A percentile compares a stretch with the other conserved stretches of the same genome.
Conservation (phyloP, 1,140 invertebrate genomes). For the Gryon sp. region DNA sequence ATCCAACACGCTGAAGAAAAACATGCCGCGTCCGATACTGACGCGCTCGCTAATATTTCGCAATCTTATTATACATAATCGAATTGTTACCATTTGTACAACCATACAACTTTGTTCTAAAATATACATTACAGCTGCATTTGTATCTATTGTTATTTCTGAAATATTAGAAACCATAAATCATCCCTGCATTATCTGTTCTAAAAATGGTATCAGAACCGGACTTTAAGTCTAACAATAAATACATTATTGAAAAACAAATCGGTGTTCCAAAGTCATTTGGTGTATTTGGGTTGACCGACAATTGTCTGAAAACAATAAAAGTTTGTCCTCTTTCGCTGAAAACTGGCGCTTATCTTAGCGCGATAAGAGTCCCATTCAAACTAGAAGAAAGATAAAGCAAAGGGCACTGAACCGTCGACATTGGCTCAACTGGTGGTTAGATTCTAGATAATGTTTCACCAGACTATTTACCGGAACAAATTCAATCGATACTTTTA, state of each 20-base stretch:
- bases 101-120: no score
- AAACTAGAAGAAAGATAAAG: conserved; percentile 12
- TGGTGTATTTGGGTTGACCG: no score
- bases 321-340: background rate
- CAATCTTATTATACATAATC: conserved; percentile 51
- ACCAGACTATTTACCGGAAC: background rate
- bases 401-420: conserved; percentile 10
- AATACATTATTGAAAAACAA: no score
- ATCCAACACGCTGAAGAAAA: conserved; percentile 21
- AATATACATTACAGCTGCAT: no score
- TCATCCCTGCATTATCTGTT: no score
- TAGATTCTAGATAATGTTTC: background rate
- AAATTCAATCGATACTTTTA: no score
- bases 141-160: no score
- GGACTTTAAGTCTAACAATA: no score
- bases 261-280: no score
- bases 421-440: no score
- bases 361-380: conserved; percentile 11
- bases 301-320: conserved; percentile 36
- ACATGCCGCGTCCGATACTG: conserved; percentile 35
- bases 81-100: conserved; percentile 47
- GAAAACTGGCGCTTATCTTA: conserved; percentile 4
- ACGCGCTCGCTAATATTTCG: conserved; percentile 45
- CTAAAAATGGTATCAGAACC: no score
- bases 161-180: no score